Percentiles rank a stretch among this genome's conserved stretches.
These are phyloP conservation scores for Hymenopus coronatus DNA, from an alignment of 2,888 invertebrate genomes.

Conservation along the genomic window DNA sequence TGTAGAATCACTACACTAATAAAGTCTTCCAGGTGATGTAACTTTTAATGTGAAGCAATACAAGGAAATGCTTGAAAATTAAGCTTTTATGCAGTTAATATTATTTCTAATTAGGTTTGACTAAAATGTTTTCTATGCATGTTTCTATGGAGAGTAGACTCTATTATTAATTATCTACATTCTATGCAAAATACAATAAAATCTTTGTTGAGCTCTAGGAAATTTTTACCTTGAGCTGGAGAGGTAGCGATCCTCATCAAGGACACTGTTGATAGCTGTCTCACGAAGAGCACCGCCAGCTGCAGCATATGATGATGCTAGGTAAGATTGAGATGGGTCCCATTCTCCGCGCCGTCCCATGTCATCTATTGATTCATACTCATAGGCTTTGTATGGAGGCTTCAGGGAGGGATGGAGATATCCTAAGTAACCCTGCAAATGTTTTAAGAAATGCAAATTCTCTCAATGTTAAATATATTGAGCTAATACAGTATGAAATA, in stretches of 20 bases:
- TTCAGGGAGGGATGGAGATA: conserved; percentile 40
- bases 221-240: conserved; percentile 35
- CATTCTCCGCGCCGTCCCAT: conserved; percentile 41
- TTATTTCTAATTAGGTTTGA: no score
- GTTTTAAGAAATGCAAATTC: not conserved
- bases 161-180: not conserved
- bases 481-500: no score
- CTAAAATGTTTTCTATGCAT: not conserved
- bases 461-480: no score
- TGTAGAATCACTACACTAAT: no score
- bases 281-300: conserved; percentile 45
- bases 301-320: conserved; percentile 43
- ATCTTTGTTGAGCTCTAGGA: not conserved
- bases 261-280: conserved; percentile 46
- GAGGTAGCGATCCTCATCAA: conserved; percentile 41
- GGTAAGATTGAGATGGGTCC: conserved; percentile 45
- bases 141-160: no score
- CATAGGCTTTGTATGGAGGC: conserved; percentile 47
- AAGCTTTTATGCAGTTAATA: no score
- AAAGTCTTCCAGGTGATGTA: no score
- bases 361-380: conserved; percentile 48
- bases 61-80: no score
- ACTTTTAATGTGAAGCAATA: no score
- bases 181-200: not conserved
- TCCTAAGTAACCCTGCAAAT: conserved; percentile 37